Evolutionary conservation across 2,888 invertebrate genomes (phyloP).

Genomic region (Tipula confusa): DNA sequence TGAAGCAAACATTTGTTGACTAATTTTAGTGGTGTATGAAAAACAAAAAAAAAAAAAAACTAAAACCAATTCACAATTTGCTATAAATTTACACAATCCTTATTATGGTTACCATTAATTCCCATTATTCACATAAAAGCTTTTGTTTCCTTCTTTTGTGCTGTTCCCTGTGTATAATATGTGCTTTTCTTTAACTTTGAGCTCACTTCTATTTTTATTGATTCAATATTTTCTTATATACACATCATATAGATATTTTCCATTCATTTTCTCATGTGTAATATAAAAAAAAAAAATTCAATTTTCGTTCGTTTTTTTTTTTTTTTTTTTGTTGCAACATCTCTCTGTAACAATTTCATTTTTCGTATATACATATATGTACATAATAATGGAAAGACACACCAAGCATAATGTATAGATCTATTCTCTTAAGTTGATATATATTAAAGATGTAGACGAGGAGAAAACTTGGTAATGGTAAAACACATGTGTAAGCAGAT

Average conservation of each 20-base stretch:
- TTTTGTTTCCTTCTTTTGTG: not conserved
- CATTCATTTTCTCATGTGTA: constrained; percentile 12
- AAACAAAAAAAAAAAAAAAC: not conserved
- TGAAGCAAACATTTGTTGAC: not conserved
- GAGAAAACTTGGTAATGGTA: not conserved
- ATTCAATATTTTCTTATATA: not conserved
- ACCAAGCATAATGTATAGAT: not conserved
- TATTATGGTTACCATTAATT: constrained; percentile 14
- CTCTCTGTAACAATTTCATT: not conserved
- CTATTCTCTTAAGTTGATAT: constrained; percentile 8
- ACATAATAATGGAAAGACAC: not conserved
- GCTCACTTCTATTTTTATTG: not conserved
- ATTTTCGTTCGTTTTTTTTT: no score
- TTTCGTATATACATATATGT: no score
- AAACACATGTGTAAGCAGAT: not conserved
- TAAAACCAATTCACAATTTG: constrained; percentile 12
- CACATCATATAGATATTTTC: not conserved
- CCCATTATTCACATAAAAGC: constrained; percentile 25
- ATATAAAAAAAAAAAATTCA: constrained; percentile 25
- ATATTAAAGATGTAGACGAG: constrained; percentile 16
- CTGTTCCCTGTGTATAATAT: not conserved
- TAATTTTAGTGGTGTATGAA: not conserved
- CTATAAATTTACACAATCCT: constrained; percentile 25
- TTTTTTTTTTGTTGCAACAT: not conserved
- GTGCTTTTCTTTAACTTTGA: not conserved